Percentiles rank a stretch among this genome's conserved stretches.
Conservation (phyloP, 2,797 vertebrate species). For the Cottoperca gobio region DNA sequence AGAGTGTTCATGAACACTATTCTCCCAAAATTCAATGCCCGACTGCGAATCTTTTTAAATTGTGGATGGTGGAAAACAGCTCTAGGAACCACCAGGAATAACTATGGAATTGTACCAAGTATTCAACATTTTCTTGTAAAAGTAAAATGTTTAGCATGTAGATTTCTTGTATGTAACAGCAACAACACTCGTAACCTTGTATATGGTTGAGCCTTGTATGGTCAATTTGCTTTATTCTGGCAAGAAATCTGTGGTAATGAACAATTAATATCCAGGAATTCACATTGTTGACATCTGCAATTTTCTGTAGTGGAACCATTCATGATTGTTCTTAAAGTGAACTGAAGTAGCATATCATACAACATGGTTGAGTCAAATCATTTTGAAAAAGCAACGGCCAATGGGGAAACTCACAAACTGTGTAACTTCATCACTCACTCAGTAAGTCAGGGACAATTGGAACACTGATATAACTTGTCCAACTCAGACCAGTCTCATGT, state of each 20-base stretch:
- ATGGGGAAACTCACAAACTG: too few relatives aligned
- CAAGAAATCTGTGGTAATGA: background rate
- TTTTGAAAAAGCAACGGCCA: background rate
- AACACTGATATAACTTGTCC: background rate
- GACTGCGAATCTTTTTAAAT: too few relatives aligned
- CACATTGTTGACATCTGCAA: too few relatives aligned
- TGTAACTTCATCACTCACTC: background rate
- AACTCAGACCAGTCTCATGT: background rate
- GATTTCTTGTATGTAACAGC: background rate
- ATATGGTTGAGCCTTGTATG: too few relatives aligned
- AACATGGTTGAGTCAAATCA: background rate
- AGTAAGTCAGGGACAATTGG: background rate
- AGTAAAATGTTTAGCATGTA: background rate
- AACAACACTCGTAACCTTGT: too few relatives aligned
- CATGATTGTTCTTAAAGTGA: background rate
- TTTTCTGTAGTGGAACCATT: too few relatives aligned
- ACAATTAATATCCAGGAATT: too few relatives aligned
- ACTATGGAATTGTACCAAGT: background rate
- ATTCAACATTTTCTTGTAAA: background rate
- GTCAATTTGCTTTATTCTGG: background rate
- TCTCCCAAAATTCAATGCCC: background rate
- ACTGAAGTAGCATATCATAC: background rate
- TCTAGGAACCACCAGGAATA: background rate
- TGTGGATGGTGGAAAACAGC: too few relatives aligned
- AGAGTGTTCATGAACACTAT: background rate